These are phyloP conservation scores for Scyliorhinus canicula DNA, from an alignment of 2,797 vertebrate species.

Conservation along the genomic window DNA sequence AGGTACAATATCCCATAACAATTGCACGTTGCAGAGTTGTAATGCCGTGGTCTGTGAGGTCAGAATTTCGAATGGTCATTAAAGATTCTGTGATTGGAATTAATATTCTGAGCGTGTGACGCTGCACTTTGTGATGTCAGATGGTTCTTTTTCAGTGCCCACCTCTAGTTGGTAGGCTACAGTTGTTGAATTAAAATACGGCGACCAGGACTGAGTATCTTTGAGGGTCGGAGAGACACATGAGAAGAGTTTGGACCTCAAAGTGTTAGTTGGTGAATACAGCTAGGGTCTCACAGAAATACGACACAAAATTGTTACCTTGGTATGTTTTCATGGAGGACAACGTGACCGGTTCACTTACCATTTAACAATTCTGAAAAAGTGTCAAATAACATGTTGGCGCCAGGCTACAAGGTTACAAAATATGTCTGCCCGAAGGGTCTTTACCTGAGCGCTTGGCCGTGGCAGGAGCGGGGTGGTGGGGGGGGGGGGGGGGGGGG, in stretches of 20 bases:
- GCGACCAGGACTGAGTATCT: background rate
- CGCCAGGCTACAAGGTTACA: background rate
- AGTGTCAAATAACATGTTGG: background rate
- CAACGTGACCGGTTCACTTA: background rate
- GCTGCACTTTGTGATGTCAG: background rate
- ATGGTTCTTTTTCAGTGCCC: background rate
- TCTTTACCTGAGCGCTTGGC: background rate
- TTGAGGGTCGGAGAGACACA: background rate
- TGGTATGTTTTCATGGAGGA: background rate
- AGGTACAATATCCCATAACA: background rate
- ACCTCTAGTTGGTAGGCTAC: background rate
- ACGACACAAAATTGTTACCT: background rate
- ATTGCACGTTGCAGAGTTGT: background rate
- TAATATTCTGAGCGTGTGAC: background rate
- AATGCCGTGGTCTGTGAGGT: background rate
- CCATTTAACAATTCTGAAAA: background rate
- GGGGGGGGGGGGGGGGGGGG: too few species aligned
- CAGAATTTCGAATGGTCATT: background rate
- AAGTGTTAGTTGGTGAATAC: background rate
- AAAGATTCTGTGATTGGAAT: background rate
- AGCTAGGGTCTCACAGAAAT: background rate
- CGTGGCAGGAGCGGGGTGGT: background rate
- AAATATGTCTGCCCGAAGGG: background rate
- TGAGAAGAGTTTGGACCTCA: background rate
- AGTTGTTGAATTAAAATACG: background rate